phyloP scores from a whole-genome alignment of 2,888 invertebrate genomes.

The Leptura quadrifasciata region DNA sequence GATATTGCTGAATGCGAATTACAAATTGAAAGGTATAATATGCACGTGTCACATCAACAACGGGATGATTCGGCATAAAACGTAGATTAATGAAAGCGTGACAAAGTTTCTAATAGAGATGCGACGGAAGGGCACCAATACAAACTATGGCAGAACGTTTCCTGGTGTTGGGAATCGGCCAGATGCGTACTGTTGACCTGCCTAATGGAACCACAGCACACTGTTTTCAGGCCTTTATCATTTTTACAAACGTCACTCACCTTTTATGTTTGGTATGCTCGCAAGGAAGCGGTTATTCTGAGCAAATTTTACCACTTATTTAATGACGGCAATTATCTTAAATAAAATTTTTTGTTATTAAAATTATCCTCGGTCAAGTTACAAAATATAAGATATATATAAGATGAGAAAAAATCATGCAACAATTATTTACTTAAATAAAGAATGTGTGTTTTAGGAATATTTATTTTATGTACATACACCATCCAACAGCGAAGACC shows the following conservation, averaged over 20 bases:
- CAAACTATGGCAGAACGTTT: constrained; percentile 42
- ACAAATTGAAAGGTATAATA: constrained; percentile 62
- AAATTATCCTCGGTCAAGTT: too few species aligned
- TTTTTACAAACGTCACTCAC: constrained; percentile 56
- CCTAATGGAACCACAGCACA: constrained; percentile 67
- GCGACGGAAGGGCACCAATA: constrained; percentile 64
- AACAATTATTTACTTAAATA: too few species aligned
- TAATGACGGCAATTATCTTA: background rate
- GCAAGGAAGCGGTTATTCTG: background rate
- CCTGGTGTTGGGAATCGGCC: constrained; percentile 61
- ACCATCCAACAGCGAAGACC: too few species aligned
- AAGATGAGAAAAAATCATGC: too few species aligned
- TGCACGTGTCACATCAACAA: constrained; percentile 62
- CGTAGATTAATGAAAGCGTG: constrained; percentile 69
- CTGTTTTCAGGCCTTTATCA: constrained; percentile 65
- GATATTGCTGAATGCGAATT: constrained; percentile 53
- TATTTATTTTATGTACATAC: too few species aligned
- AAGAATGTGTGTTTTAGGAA: too few species aligned
- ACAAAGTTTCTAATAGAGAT: constrained; percentile 68
- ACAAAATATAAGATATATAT: too few species aligned
- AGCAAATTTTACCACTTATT: background rate
- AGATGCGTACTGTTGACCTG: constrained; percentile 69
- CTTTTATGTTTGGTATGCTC: constrained; percentile 49
- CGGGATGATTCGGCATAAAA: constrained; percentile 68
- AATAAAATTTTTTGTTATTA: too few species aligned